phyloP scores from a whole-genome alignment of 2,888 invertebrate genomes.

The Malthinus flaveolus region DNA sequence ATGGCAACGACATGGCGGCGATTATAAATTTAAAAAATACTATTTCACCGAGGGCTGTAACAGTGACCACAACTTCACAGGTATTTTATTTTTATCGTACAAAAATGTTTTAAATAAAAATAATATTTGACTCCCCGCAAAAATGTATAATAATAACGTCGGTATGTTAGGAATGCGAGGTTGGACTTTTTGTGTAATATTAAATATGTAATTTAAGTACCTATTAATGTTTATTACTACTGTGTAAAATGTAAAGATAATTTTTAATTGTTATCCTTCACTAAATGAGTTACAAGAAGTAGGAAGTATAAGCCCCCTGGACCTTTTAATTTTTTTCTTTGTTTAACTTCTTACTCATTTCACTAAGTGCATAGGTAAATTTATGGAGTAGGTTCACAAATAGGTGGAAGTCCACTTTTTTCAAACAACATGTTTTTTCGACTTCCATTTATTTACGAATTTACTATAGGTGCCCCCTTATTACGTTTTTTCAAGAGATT shows the following conservation, averaged over 20 bases:
- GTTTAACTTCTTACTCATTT: too few species aligned
- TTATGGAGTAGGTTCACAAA: too few species aligned
- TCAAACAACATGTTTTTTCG: too few species aligned
- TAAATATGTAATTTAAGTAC: neutral
- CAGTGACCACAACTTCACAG: slow-evolving; percentile 49
- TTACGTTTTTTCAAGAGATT: too few species aligned
- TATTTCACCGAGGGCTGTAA: slow-evolving; percentile 39
- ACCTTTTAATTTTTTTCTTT: too few species aligned
- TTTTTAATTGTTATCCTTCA: too few species aligned
- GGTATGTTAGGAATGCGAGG: slow-evolving; percentile 20
- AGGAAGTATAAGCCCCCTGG: too few species aligned
- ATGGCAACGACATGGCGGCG: slow-evolving; percentile 46
- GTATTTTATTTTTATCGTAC: slow-evolving; percentile 33
- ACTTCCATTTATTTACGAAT: too few species aligned
- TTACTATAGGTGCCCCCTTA: too few species aligned
- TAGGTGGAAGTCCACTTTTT: too few species aligned
- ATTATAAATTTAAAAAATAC: slow-evolving; percentile 38
- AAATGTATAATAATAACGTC: neutral
- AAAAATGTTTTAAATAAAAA: neutral
- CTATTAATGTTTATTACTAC: neutral
- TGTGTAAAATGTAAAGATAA: neutral
- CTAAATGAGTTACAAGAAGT: too few species aligned
- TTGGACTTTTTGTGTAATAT: slow-evolving; percentile 4
- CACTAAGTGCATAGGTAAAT: too few species aligned
- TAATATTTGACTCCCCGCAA: neutral